Evolutionary conservation across 2,888 invertebrate genomes (phyloP).

Genomic region (Papilio demoleus): DNA sequence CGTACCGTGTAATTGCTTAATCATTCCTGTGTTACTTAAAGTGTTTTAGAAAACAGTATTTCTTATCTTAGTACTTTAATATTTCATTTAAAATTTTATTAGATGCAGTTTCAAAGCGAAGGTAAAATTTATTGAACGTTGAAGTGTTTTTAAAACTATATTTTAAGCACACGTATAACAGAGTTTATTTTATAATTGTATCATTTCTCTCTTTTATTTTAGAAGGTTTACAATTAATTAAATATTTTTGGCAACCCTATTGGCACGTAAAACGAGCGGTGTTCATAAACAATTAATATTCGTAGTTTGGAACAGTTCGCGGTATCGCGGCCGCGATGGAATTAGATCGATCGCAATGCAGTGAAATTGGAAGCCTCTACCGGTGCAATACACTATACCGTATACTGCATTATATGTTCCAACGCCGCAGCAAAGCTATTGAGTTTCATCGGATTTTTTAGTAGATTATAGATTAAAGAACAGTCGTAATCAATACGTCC

Average conservation of each 20-base stretch:
- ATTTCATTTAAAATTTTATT: background rate
- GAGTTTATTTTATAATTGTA: background rate
- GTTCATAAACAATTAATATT: constrained; percentile 47
- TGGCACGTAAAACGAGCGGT: constrained; percentile 6
- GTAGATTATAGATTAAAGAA: background rate
- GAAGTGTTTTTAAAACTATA: background rate
- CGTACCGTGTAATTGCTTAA: constrained; percentile 35
- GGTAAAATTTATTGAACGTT: background rate
- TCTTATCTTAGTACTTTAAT: background rate
- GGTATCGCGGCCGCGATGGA: constrained; percentile 55
- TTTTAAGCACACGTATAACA: background rate
- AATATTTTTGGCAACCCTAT: constrained; percentile 17
- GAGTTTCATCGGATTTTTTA: constrained; percentile 5
- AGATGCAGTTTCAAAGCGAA: background rate
- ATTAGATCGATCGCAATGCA: constrained; percentile 73
- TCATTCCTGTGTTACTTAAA: constrained; percentile 25
- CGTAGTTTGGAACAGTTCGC: constrained; percentile 50
- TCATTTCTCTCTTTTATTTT: background rate
- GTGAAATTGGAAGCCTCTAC: constrained; percentile 66
- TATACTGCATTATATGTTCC: constrained; percentile 80
- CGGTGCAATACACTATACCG: constrained; percentile 50
- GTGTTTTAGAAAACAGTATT: background rate
- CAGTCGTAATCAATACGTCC: background rate
- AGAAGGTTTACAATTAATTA: background rate
- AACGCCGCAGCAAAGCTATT: constrained; percentile 50